Evolutionary conservation across 2,888 invertebrate species (phyloP), one percentile per base, ranked within the genome.

Genomic region (Harpalus rufipes): DNA sequence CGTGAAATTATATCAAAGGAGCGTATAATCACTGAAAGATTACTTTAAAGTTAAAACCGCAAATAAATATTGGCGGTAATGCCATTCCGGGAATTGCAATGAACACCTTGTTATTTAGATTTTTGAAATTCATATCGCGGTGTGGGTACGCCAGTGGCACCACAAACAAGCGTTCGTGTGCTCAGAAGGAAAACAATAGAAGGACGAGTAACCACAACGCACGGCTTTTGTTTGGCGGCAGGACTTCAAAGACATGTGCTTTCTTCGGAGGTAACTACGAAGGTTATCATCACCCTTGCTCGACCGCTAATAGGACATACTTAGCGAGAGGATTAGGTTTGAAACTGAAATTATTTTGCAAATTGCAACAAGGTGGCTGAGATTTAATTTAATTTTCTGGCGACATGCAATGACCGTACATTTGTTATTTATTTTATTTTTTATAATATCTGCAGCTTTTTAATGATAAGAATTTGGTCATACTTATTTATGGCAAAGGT

Each of bases 101-200:
- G 59, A 41, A 51, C 39, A 79, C 58, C 79, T 59, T 59, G 79
- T 79, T 59, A 79, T 79, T 79, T 79, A 39, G 61, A 32, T 59
- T 79, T 79, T 79, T 79, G 79, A 79, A 79, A 79, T 79, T 79
- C 79, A 79, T 78, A 78, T 61, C 59, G 56, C 39, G 14, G 58
- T 32, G 58, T 16, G 59, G 39, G 61, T 61, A 25, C 32, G 79
- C 79, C 79, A 79, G 59, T 79, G 79, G 79, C 59, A 56, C 78
- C 56, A 56, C 78, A 58, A 18, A 79, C 32, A 79, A 79, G 61
- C 61, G 25, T 58, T 61, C 56, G 41, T 51, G 51, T 78, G 39
- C 59, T 39, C 56, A 58, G 59, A 79, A 39, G 79, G 79, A 79
- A 79, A 61, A 79, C 79, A 79, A 79, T 79, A 79, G 79, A 79